Percentiles rank a stretch among this genome's conserved stretches.
Evolutionary conservation across 2,888 invertebrate species (phyloP).

Genomic region (Alviniconcha strummeri): DNA sequence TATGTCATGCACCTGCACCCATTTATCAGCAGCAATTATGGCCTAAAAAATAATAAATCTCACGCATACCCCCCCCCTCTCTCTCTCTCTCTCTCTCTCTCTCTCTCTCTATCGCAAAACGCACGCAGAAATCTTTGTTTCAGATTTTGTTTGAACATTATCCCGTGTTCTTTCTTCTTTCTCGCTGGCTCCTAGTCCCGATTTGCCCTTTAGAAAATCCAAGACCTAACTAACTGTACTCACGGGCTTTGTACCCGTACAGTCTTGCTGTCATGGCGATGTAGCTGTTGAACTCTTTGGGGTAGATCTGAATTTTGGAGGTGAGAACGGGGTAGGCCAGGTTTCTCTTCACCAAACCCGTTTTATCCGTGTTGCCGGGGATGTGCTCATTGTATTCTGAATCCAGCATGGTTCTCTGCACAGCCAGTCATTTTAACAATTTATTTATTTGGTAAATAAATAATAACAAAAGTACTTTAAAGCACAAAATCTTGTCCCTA

Average conservation of each 20-base stretch:
- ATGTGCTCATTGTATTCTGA: conserved; percentile 39
- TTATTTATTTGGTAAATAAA: neutral
- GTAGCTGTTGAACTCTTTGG: conserved; percentile 26
- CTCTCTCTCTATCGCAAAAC: no score
- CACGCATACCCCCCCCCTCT: no score
- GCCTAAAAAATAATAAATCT: no score
- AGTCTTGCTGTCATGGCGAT: conserved; percentile 47
- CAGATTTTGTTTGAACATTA: no score
- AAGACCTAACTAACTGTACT: neutral
- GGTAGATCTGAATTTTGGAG: conserved; percentile 46
- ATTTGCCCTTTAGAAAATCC: no score
- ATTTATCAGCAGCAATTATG: no score
- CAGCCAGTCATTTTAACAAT: neutral
- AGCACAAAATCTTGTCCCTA: no score
- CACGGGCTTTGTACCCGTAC: conserved; percentile 50
- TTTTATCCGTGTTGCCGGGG: conserved; percentile 43
- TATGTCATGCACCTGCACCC: no score
- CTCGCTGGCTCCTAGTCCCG: no score
- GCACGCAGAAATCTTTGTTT: no score
- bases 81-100: no score
- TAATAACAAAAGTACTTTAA: neutral
- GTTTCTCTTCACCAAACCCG: conserved; percentile 36
- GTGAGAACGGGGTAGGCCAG: conserved; percentile 47
- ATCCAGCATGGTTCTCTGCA: conserved; percentile 26
- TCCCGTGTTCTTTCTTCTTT: no score